A percentile compares a stretch with the other conserved stretches of the same genome.
Conservation (phyloP, 2,113 vertebrate species). For the Myrmecophaga tridactyla region DNA sequence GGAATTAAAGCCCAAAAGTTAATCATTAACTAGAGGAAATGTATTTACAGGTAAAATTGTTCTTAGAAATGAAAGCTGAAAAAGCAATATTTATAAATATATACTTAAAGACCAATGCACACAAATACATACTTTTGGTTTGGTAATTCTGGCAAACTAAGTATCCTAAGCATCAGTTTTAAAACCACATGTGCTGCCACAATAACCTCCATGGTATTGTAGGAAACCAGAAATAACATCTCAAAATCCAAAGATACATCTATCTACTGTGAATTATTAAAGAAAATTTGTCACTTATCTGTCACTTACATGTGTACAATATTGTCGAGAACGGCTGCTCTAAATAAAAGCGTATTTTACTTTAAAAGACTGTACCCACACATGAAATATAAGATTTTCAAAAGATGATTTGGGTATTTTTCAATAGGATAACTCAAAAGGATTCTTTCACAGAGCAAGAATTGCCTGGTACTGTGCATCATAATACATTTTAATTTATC, state of each 20-base stretch:
- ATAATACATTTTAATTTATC: not conserved
- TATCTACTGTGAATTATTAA: slow-evolving; percentile 52
- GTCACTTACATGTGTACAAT: not conserved
- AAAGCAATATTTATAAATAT: slow-evolving; percentile 21
- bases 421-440: not conserved
- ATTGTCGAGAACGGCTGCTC: not conserved
- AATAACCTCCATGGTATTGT: slow-evolving; percentile 56
- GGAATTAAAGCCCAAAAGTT: not conserved
- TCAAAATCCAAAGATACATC: slow-evolving; percentile 14
- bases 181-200: slow-evolving; percentile 18
- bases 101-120: slow-evolving; percentile 26
- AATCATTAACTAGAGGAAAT: not conserved
- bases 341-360: not conserved
- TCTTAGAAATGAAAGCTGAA: not conserved
- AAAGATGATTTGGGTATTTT: not conserved
- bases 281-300: slow-evolving; percentile 10
- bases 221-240: slow-evolving; percentile 63
- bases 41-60: not conserved
- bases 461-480: not conserved
- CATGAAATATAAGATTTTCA: not conserved
- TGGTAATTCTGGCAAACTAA: slow-evolving; percentile 34
- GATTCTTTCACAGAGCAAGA: not conserved
- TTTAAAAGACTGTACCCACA: not conserved
- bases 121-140: slow-evolving; percentile 10
- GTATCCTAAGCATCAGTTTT: slow-evolving; percentile 31